These are phyloP conservation scores for Schizothorax lantsangensis DNA, from an alignment of 2,797 vertebrate species.

Conservation along the genomic window DNA sequence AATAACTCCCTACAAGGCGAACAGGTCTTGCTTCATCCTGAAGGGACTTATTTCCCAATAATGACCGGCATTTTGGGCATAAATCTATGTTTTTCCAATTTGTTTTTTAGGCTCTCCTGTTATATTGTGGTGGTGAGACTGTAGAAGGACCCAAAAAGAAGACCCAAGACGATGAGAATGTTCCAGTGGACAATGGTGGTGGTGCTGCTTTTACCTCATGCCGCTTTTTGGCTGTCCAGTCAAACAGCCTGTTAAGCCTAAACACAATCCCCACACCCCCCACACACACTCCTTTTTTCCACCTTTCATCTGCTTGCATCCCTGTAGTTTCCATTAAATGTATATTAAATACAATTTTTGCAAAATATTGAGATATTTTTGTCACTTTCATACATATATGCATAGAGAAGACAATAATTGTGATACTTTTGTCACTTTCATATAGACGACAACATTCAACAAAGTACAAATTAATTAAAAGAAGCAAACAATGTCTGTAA, in stretches of 20 bases:
- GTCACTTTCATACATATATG: neutral
- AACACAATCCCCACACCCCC: too few species aligned
- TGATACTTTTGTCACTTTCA: neutral
- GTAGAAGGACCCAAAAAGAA: conserved; percentile 1
- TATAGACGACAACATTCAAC: neutral
- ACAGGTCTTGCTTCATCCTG: neutral
- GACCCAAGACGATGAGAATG: neutral
- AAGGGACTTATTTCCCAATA: neutral
- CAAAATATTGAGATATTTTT: neutral
- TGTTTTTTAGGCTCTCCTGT: neutral
- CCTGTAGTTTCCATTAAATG: neutral
- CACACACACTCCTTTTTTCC: too few species aligned
- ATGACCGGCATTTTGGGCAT: neutral
- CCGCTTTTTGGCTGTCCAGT: too few species aligned
- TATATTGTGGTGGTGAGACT: conserved; percentile 9
- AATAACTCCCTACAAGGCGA: neutral
- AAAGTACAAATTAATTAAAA: conserved; percentile 2
- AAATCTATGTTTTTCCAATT: neutral
- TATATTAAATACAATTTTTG: neutral
- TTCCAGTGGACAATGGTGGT: neutral
- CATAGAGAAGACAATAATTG: neutral
- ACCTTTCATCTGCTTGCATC: neutral
- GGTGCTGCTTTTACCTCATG: too few species aligned
- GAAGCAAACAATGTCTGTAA: neutral
- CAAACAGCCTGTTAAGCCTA: too few species aligned